Evolutionary conservation across 37 sponge, comb jelly and placozoan species (phyloP).

Genomic region (Crambe crambe): DNA sequence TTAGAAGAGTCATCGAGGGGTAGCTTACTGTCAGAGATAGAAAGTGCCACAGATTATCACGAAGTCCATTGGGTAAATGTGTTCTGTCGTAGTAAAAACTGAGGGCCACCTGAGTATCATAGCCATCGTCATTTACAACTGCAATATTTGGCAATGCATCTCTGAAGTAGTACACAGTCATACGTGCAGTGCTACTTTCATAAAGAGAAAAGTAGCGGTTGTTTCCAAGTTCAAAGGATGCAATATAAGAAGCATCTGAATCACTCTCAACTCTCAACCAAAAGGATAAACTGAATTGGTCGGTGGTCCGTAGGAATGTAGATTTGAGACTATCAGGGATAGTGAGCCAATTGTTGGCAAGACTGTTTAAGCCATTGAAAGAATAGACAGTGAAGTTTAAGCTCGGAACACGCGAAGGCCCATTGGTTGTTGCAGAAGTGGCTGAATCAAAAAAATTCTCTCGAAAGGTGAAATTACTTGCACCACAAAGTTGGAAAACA

Average conservation of each 20-base stretch:
- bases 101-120: slow-evolving; percentile 41
- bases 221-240: slow-evolving; percentile 35
- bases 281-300: slow-evolving; percentile 49
- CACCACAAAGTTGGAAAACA: slow-evolving; percentile 4
- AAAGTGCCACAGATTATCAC: slow-evolving; percentile 60
- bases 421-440: neutral
- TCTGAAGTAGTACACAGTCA: slow-evolving; percentile 45
- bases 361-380: slow-evolving; percentile 12
- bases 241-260: slow-evolving; percentile 16
- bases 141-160: slow-evolving; percentile 2
- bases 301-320: slow-evolving; percentile 6
- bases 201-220: slow-evolving; percentile 39
- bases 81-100: slow-evolving; percentile 44
- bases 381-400: slow-evolving; percentile 11
- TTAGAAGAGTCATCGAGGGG: slow-evolving; percentile 15
- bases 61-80: slow-evolving; percentile 12
- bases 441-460: neutral
- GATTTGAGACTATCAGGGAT: neutral
- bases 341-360: slow-evolving; percentile 12
- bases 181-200: neutral
- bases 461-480: neutral
- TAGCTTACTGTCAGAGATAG: slow-evolving; percentile 26
- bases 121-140: slow-evolving; percentile 16
- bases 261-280: slow-evolving; percentile 22
- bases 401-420: neutral